phyloP scores from a whole-genome alignment of 2,888 invertebrate genomes.

The Anticlea derivata region DNA sequence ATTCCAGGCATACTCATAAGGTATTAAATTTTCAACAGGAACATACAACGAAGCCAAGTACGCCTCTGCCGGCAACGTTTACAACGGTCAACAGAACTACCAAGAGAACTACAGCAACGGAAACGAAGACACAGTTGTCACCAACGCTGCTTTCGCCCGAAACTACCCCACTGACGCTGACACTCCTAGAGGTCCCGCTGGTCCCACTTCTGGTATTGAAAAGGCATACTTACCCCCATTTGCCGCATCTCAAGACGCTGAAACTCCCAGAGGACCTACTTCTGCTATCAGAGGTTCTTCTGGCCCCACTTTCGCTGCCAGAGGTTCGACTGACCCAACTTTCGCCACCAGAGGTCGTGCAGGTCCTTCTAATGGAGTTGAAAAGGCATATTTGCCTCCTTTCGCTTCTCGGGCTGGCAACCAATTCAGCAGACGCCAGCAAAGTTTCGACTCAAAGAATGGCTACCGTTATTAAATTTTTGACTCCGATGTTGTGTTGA shows the following conservation, averaged over 20 bases:
- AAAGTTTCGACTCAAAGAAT: constrained; percentile 50
- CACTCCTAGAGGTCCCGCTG: constrained; percentile 3
- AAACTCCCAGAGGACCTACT: not conserved
- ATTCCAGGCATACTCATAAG: no score
- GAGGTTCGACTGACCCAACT: not conserved
- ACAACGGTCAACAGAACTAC: constrained; percentile 25
- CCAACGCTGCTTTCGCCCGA: constrained; percentile 49
- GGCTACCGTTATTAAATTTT: constrained; percentile 47
- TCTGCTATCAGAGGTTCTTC: not conserved
- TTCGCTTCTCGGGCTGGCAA: constrained; percentile 31
- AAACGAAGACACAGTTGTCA: constrained; percentile 53
- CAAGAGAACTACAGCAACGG: constrained; percentile 23
- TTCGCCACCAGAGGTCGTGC: not conserved
- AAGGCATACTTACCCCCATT: constrained; percentile 61
- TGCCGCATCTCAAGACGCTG: constrained; percentile 20
- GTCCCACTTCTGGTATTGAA: constrained; percentile 29
- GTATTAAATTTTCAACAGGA: constrained; percentile 48
- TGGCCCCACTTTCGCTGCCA: not conserved
- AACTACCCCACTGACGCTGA: constrained; percentile 22
- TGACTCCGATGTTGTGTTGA: constrained; percentile 18
- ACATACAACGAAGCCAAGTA: constrained; percentile 70
- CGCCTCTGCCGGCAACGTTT: constrained; percentile 27
- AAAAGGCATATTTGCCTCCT: constrained; percentile 61
- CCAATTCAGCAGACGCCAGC: constrained; percentile 43
- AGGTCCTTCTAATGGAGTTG: constrained; percentile 24